Base-by-base conservation (phyloP, 2,113 vertebrate genomes). In the Microcebus tavaratra region DNA sequence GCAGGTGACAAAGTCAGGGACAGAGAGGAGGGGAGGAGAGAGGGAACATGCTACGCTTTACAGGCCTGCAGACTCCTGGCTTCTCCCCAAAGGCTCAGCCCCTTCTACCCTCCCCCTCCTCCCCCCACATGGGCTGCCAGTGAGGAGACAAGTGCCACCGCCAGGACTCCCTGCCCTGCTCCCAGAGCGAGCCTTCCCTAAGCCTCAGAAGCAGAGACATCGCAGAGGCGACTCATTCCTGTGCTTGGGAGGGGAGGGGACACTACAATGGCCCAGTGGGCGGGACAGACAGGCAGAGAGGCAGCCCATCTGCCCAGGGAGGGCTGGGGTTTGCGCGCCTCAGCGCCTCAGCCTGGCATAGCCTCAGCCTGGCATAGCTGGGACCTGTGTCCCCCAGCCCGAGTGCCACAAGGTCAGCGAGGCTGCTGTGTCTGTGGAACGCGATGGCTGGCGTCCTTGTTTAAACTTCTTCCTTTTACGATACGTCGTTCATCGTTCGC, bases 261-360 rank as follows among this genome's bases (percentile, higher is more conserved):
- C 39, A 39, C 18, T 45, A 36, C 72, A 61, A 13, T 9, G 29
- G 81, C 29, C 34, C 13, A 6, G 59, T 2, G 4, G 42, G 23
- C 39, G 50, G 18, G 45, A 27, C 2, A 45, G 42, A 20, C 1
- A 3, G 17, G 15, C 29, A 18, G 88, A 53, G 13, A 15, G 4
- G 0, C 4, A 27, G 67, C 39, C 53, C 12, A 5, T 9, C 11
- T 0, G 10, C 27, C 27, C 29, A 23, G 57, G 13, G 3, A 11
- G 50, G 78, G 42, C 79, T 39, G 20, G 31, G 9, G 18, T 4
- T 34, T 17, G 12, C 29, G 2, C 0, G 8, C 0, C 29, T 34
- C 21, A 34, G 36, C 65, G 8, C 0, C 29, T 34, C 21, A 34
- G 36, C 65, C 31, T 27, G 88, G 76, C 18, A 42, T 4, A 0